Conservation (phyloP, 2,888 invertebrate genomes). For the Eristalinus sepulchralis region DNA sequence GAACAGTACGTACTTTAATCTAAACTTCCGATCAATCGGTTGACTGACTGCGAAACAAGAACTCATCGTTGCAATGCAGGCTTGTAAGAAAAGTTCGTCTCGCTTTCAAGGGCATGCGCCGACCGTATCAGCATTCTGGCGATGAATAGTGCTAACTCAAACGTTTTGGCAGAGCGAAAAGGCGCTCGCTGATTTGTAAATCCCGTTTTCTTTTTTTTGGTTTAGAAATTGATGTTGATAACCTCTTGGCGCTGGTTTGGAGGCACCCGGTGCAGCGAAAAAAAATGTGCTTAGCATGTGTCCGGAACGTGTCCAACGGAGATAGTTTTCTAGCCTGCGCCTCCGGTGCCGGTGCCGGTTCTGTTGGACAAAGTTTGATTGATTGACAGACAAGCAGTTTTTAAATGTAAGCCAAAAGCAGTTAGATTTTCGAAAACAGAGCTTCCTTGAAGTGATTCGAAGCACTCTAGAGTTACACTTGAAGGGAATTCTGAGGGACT, state of each 20-base stretch:
- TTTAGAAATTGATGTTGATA: conserved; percentile 25
- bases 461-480: too few relatives aligned
- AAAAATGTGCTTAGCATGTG: conserved; percentile 11
- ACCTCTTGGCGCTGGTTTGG: neutral
- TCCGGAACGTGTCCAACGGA: conserved; percentile 13
- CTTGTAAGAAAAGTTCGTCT: neutral
- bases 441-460: too few relatives aligned
- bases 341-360: conserved; percentile 1
- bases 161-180: neutral
- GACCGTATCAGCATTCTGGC: conserved; percentile 12
- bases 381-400: neutral
- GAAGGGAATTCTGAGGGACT: too few relatives aligned
- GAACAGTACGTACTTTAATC: conserved; percentile 35
- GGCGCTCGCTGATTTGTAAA: neutral
- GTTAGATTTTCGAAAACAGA: too few relatives aligned
- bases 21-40: neutral
- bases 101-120: conserved; percentile 31
- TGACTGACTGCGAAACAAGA: neutral
- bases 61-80: neutral
- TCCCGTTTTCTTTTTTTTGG: neutral
- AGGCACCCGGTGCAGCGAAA: neutral
- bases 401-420: too few relatives aligned
- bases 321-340: neutral
- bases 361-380: neutral
- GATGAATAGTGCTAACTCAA: neutral